Evolutionary conservation across 2,888 invertebrate genomes (phyloP).

Genomic region (Xylota sylvarum): DNA sequence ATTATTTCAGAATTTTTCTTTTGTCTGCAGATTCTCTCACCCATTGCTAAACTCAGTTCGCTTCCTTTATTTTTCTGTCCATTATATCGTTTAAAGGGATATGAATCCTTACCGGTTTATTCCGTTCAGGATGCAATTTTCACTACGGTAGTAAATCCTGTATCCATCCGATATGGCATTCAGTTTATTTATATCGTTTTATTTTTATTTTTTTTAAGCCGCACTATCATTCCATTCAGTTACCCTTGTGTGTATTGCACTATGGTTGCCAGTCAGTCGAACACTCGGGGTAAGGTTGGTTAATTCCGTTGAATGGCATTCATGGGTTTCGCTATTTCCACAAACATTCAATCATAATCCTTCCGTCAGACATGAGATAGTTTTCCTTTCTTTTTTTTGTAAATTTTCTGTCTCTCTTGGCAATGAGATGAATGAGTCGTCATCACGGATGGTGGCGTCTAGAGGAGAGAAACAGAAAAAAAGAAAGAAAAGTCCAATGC

Average conservation of each 20-base stretch:
- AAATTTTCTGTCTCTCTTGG: conserved; percentile 31
- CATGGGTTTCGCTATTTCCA: conserved; percentile 28
- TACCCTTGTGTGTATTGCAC: conserved; percentile 10
- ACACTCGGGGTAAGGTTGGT: conserved; percentile 49
- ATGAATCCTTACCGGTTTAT: not conserved
- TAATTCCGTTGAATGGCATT: conserved; percentile 58
- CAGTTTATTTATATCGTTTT: not conserved
- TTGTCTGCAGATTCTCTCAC: not conserved
- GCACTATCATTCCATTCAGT: conserved; percentile 47
- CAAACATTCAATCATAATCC: conserved; percentile 50
- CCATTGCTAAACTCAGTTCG: not conserved
- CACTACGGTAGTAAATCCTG: not conserved
- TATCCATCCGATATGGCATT: conserved; percentile 11
- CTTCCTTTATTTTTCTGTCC: not conserved
- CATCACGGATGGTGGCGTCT: conserved; percentile 32
- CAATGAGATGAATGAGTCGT: conserved; percentile 25
- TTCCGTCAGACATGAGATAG: conserved; percentile 29
- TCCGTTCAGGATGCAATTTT: not conserved
- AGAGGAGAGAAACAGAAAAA: conserved; percentile 25
- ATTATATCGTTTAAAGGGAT: not conserved
- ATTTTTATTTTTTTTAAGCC: not conserved
- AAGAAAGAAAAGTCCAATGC: conserved; percentile 22
- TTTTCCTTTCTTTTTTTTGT: conserved; percentile 11
- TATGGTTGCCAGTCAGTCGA: conserved; percentile 34
- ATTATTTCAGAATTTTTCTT: not conserved